Evolutionary conservation across 2,888 invertebrate genomes (phyloP).

Genomic region (Patella caerulea): DNA sequence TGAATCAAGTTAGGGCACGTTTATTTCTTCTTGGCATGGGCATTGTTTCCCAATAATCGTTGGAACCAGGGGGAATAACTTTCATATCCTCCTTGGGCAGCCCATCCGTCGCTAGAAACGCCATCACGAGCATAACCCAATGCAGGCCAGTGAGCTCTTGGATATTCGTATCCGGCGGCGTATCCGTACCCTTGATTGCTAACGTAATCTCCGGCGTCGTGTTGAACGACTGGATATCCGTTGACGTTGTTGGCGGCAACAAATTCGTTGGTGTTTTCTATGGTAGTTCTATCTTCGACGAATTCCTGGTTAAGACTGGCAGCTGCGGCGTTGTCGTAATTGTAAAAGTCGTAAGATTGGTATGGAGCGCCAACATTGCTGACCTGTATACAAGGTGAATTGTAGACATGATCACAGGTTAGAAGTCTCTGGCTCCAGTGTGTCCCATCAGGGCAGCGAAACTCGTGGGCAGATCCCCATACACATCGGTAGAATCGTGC

Average conservation of each 20-base stretch:
- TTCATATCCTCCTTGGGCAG: not conserved
- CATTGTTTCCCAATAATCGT: not conserved
- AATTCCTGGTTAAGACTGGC: no score
- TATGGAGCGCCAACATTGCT: not conserved
- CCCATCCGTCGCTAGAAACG: not conserved
- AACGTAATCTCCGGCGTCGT: not conserved
- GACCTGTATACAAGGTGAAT: constrained; percentile 29
- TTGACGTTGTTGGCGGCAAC: not conserved
- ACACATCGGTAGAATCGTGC: constrained; percentile 41
- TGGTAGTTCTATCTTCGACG: not conserved
- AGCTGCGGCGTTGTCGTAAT: no score
- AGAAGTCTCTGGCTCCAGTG: constrained; percentile 37
- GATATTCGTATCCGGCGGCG: constrained; percentile 1
- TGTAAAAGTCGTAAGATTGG: not conserved
- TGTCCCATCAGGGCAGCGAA: constrained; percentile 34
- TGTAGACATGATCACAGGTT: constrained; percentile 37
- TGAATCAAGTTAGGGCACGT: not conserved
- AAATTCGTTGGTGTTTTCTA: not conserved
- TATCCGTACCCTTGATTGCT: not conserved
- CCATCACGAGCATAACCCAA: not conserved
- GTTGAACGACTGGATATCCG: not conserved
- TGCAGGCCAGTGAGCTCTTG: not conserved
- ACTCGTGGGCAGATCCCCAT: constrained; percentile 34
- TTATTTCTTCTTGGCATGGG: constrained; percentile 7
- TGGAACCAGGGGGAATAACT: constrained; percentile 4